Base-by-base conservation (phyloP, 2,113 vertebrate genomes). In the Formicarius rufipectus region DNA sequence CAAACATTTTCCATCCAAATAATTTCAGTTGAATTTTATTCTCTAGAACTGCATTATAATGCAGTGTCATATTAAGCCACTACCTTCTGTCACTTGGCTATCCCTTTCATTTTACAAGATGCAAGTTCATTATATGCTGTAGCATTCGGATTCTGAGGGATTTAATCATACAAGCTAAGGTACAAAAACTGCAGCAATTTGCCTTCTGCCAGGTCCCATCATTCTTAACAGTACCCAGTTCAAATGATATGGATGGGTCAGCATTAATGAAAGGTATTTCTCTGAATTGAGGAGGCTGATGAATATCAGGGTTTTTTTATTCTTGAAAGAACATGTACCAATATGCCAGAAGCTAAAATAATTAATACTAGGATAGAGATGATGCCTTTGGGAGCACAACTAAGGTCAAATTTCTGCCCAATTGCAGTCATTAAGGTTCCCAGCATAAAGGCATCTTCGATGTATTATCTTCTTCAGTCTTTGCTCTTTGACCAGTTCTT, bases 71-170 rank as follows among this genome's bases (percentile, higher is more conserved):
- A 84, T 78, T 71, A 96, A 93, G 86, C 60, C 60, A 63, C 79
- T 75, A 44, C 90, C 95, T 96, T 95, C 94, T 96, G 95, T 92
- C 94, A 94, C 88, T 97, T 96, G 94, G 94, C 95, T 84, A 55
- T 89, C 90, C 83, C 85, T 83, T 90, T 84, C 44, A 35, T 86
- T 86, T 92, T 49, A 95, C 72, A 93, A 84, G 86, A 89, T 63
- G 50, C 72, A 88, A 92, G 76, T 92, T 96, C 79, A 63, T 95
- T 95, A 78, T 47, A 84, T 50, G 60, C 86, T 89, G 83, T 66
- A 86, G 68, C n/a, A 62, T 80, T 86, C 55, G 47, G 59, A 53
- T 73, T 66, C 63, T 42, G 39, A 77, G 64, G 31, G 35, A 90
- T 83, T 88, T 77, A 90, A 92, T 93, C 59, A 47, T 62, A 77